Evolutionary conservation across 2,113 vertebrate species (phyloP), one percentile per base, ranked within the genome.

Genomic region (Prolemur simus): DNA sequence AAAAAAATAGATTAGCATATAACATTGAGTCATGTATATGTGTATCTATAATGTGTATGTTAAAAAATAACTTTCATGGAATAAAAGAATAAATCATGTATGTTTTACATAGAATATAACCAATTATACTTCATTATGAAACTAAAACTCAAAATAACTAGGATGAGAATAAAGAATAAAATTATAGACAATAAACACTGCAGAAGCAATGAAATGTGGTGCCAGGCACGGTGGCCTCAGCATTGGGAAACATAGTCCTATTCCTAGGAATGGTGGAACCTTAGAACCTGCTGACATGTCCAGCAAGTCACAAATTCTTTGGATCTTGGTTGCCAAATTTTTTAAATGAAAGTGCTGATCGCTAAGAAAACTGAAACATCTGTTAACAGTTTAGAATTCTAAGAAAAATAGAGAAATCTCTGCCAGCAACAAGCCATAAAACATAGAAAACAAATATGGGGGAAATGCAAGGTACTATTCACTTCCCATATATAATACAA

Each of bases 371-470:
- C 3, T 0, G 37, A 81, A 74, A 63, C 13, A 8, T 29, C 37
- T 87, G 47, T 66, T 58, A 66, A 29, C 3, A 69, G 77, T 63
- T 82, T 94, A 78, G 3, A 82, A 56, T 56, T 91, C 39, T 66
- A 49, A 54, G 58, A 83, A 94, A 97, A 89, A 91, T 0, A 58
- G 5, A 88, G n/a, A 92, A 81, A 92, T 21, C 18, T 86, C 85
- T 25, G 66, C 27, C 42, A 94, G 73, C 23, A 60, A 69, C 27
- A 78, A 96, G 49, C 42, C 39, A 77, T 63, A 89, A 94, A 90
- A 93, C 29, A 71, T 27, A 45, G 83, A 90, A 21, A 45, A 89
- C 47, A 87, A 73, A 88, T 8, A 23, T 3, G 6, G 14, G 1
- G 63, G 9, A 14, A 17, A 39, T 42, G 11, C 7, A 49, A 85